A percentile compares a stretch with the other conserved stretches of the same genome.
Conservation (phyloP, 2,113 vertebrate species). For the Pogonocichla stellata region DNA sequence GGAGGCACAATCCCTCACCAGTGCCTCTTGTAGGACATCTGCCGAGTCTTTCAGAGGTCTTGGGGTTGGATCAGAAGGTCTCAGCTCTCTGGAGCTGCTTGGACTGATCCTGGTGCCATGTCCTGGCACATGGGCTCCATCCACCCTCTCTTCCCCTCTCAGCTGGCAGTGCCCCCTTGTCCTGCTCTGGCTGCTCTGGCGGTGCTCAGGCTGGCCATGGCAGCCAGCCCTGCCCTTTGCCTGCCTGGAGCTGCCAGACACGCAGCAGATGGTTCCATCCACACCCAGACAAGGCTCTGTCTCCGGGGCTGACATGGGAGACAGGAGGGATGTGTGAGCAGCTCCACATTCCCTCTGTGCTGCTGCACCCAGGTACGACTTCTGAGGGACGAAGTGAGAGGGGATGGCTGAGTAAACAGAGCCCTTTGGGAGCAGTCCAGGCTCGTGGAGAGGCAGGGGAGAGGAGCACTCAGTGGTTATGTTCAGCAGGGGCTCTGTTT, state of each 20-base stretch:
- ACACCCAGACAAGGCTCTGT: background rate
- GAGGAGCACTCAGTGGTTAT: background rate
- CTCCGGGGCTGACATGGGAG: background rate
- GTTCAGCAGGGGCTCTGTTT: background rate
- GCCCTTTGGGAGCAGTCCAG: background rate
- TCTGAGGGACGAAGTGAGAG: background rate
- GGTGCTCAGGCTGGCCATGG: background rate
- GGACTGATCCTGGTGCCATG: background rate
- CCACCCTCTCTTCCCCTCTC: background rate
- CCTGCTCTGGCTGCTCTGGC: background rate
- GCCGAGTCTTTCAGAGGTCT: background rate
- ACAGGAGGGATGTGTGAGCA: background rate
- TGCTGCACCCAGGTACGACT: background rate
- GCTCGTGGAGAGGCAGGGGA: background rate
- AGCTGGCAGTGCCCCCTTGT: background rate
- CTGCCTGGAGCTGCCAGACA: conserved; percentile 25
- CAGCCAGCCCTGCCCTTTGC: background rate
- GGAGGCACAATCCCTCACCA: background rate
- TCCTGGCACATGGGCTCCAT: background rate
- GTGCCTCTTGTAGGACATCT: background rate
- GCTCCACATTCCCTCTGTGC: background rate
- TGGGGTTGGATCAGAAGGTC: background rate
- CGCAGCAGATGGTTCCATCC: conserved; percentile 31
- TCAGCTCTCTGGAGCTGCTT: background rate
- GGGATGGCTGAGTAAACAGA: background rate